Conservation (phyloP, 2,888 invertebrate genomes). For the Flexamia atlantica region DNA sequence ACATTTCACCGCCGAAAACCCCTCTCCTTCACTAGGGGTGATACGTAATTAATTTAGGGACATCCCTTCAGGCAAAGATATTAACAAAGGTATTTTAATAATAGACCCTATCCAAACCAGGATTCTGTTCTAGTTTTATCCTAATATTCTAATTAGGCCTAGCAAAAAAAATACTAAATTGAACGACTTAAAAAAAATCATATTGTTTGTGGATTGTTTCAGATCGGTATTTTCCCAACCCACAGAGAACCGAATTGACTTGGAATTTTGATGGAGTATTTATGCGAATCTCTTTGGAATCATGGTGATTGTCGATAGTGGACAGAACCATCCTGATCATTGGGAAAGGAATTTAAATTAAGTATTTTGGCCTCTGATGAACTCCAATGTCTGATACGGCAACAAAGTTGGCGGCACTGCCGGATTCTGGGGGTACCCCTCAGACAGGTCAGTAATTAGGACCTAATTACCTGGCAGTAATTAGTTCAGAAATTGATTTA, state of each 20-base stretch:
- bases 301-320: neutral
- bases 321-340: neutral
- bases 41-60: no score
- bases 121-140: no score
- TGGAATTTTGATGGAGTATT: neutral
- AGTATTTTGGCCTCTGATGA: slow-evolving; percentile 62
- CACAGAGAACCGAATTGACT: neutral
- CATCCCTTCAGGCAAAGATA: no score
- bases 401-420: slow-evolving; percentile 66
- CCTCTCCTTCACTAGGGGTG: no score
- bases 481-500: no score
- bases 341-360: neutral
- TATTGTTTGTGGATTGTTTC: neutral
- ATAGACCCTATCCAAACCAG: no score
- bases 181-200: no score
- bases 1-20: no score
- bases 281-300: neutral
- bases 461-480: no score
- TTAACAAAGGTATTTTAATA: no score
- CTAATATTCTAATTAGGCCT: no score
- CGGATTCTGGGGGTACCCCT: slow-evolving; percentile 20
- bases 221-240: neutral
- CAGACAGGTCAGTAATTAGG: slow-evolving; percentile 42
- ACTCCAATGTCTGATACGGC: slow-evolving; percentile 69
- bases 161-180: no score